Evolutionary conservation across 1,140 invertebrate genomes (phyloP), one percentile per base, ranked within the genome.

Genomic region (Drosophila ambigua): DNA sequence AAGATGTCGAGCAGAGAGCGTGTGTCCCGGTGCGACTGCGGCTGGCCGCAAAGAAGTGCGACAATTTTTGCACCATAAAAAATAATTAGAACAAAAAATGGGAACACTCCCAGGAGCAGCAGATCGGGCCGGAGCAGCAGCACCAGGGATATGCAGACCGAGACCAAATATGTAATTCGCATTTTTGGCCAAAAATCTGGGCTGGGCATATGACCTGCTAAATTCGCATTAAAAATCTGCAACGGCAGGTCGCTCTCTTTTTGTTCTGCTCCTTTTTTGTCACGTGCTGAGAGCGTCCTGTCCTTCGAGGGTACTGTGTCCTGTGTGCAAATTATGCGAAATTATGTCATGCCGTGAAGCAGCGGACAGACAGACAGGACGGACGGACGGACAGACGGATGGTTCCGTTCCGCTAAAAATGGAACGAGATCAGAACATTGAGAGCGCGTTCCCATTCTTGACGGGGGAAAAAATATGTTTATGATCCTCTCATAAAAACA

Each of bases 31-130:
- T 4, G 35, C 31, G 11, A 45, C 60, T 85, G 81, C 62, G 82
- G 83, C 75, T 66, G 44, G 57, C 82, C 82, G 41, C 82, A 87
- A 82, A 68, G 79, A 75, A 83, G 76, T 88, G 84, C 79, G 83
- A 89, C 83, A 87, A 87, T 88, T 87, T 87, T 88, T 75, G 69
- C 81, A 69, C 61, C 83, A 88, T 88, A 88, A 88, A 88, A 88
- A 88, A 88, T 88, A 88, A 88, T 88, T 88, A 88, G 83, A 73
- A 60, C 83, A 88, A 88, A 88, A 88, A 88, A 88, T 87, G 84
- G 49, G 61, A 72, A 55, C 65, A 69, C 60, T 79, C 62, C 2
- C 31, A 31, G 31, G 51, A 39, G 39, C 49, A 31, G 49, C 23
- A 23, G 16, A 0, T 16, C 16, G 16, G 16, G 44, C 44, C 35